Conservation (phyloP, 1,140 invertebrate species). For the Drosophila paulistorum region DNA sequence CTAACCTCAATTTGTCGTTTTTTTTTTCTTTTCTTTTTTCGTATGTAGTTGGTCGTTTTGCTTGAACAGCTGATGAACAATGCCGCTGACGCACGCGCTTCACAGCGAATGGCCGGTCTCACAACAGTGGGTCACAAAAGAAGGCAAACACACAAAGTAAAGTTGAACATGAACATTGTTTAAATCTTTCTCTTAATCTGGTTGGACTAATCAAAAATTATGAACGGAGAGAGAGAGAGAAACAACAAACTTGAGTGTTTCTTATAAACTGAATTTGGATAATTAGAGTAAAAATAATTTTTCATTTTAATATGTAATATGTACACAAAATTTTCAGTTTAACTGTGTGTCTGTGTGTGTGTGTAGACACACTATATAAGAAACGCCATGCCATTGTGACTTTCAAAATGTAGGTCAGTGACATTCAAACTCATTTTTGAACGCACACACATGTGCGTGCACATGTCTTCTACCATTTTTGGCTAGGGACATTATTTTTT, state of each 20-base stretch:
- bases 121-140: constrained; percentile 11
- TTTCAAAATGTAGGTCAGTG: constrained; percentile 78
- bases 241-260: too few species aligned
- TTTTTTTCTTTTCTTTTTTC: not conserved
- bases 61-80: constrained; percentile 40
- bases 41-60: not conserved
- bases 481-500: constrained; percentile 2
- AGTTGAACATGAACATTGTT: not conserved
- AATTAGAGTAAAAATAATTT: too few species aligned
- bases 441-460: constrained; percentile 2
- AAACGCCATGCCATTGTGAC: constrained; percentile 54
- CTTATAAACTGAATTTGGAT: too few species aligned
- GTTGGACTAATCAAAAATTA: too few species aligned
- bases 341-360: constrained; percentile 5
- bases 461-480: constrained; percentile 1
- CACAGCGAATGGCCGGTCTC: constrained; percentile 4
- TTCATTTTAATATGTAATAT: not conserved
- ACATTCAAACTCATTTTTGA: constrained; percentile 67
- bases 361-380: constrained; percentile 3
- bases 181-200: too few species aligned
- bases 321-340: constrained; percentile 5
- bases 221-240: too few species aligned
- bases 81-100: constrained; percentile 14
- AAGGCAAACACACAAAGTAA: not conserved
- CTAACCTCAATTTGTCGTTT: constrained; percentile 56